Base-by-base conservation (phyloP, 2,888 invertebrate species). In the Hemithea aestivaria region DNA sequence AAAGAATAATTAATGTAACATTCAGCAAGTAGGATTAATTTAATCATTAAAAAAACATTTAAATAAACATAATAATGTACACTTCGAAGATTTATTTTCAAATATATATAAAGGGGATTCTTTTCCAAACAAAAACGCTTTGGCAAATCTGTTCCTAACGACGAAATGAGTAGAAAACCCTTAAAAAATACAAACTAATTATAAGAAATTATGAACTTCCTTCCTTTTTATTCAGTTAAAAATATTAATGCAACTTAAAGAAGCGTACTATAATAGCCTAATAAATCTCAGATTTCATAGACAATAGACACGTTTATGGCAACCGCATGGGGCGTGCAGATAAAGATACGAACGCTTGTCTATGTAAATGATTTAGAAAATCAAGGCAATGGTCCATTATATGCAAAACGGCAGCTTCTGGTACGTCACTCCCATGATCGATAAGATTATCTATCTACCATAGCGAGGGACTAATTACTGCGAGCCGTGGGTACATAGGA, bases 331-430 rank as follows among this genome's bases (percentile, higher is more conserved):
- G 31, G 35, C n/a, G 20, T 35, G 12, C 25, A 30, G 11, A 27
- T 31, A 37, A 10, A 29, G 30, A 8, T 8, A 26, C 35, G 27
- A 37, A 48, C 47, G 43, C 40, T 27, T 11, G 31, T 39, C 43
- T 53, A 64, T 63, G 62, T 53, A 56, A 65, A 65, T 63, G 28
- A 48, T 55, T 32, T 63, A 61, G 65, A 63, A 64, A 61, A 59
- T 57, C 51, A 56, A 63, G 56, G 51, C 51, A 59, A 71, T 63
- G 58, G 57, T 51, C 65, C 56, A 73, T 73, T 73, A 67, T 73
- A 66, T 73, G 67, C 57, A 60, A 69, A 73, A 40, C 45, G 46
- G 40, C 27, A 43, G 58, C 62, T 58, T 51, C 65, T 64, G 64
- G 53, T 63, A 63, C 50, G 50, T 50, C 53, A 53, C 60, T 73